Evolutionary conservation across 2,888 invertebrate species (phyloP).

Genomic region (Eumerus sabulonum): DNA sequence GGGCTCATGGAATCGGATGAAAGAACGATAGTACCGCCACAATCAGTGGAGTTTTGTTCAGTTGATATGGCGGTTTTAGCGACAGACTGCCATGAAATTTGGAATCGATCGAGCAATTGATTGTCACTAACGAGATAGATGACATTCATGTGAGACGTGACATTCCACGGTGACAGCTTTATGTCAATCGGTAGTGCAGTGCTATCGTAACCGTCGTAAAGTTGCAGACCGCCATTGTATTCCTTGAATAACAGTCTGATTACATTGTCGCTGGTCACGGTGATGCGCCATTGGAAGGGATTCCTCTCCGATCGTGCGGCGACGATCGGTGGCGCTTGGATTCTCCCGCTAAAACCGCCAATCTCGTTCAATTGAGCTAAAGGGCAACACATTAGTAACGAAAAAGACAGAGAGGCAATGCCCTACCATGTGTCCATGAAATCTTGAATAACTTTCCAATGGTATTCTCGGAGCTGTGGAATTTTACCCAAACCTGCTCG

Average conservation of each 20-base stretch:
- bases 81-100: conserved; percentile 73
- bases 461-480: conserved; percentile 83
- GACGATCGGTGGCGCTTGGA: conserved; percentile 71
- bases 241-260: conserved; percentile 72
- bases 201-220: conserved; percentile 88
- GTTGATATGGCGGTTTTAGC: conserved; percentile 67
- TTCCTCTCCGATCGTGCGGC: conserved; percentile 70
- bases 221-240: conserved; percentile 79
- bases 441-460: conserved; percentile 86
- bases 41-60: conserved; percentile 62
- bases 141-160: conserved; percentile 84
- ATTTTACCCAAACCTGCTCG: conserved; percentile 86
- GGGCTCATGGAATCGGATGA: conserved; percentile 69
- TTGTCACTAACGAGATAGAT: conserved; percentile 80
- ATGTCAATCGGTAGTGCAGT: conserved; percentile 79
- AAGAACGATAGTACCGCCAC: conserved; percentile 72
- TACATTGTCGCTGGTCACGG: conserved; percentile 67
- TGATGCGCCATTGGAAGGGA: conserved; percentile 75
- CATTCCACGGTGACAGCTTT: conserved; percentile 71
- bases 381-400: too few species aligned
- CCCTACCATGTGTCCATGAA: conserved; percentile 84
- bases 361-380: conserved; percentile 75
- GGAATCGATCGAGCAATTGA: conserved; percentile 72
- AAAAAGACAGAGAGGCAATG: neutral
- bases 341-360: conserved; percentile 71